Conservation (phyloP, 2,888 invertebrate species). For the Ornithoptera alexandrae region DNA sequence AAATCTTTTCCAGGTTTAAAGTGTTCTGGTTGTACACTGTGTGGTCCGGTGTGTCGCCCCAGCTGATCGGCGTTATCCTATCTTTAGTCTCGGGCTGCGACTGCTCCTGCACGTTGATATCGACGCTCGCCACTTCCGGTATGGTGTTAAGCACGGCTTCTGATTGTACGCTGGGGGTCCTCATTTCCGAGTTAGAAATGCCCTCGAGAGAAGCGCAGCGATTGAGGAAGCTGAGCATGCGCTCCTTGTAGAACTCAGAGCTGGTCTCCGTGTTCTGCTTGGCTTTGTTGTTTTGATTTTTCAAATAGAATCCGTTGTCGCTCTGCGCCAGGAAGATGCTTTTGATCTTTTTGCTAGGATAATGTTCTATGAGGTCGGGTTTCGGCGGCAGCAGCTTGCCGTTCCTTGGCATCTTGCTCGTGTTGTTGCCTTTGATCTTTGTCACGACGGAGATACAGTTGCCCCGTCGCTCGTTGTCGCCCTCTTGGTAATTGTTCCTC, state of each 20-base stretch:
- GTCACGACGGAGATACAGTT: conserved; percentile 78
- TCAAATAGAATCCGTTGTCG: conserved; percentile 67
- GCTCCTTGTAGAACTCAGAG: conserved; percentile 70
- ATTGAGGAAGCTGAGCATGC: conserved; percentile 72
- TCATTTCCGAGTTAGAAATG: conserved; percentile 56
- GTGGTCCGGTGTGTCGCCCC: conserved; percentile 70
- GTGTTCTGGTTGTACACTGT: conserved; percentile 73
- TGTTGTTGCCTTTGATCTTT: conserved; percentile 77
- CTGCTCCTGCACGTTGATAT: conserved; percentile 38
- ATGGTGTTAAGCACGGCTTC: conserved; percentile 59
- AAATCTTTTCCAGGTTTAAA: conserved; percentile 68
- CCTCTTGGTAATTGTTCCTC: conserved; percentile 80
- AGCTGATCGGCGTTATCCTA: conserved; percentile 59
- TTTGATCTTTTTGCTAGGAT: conserved; percentile 76
- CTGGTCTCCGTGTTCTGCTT: conserved; percentile 69
- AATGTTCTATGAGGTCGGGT: conserved; percentile 77
- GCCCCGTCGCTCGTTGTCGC: conserved; percentile 64
- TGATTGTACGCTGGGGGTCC: conserved; percentile 58
- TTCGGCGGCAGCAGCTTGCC: conserved; percentile 66
- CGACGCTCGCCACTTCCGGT: conserved; percentile 50
- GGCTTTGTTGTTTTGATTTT: conserved; percentile 69
- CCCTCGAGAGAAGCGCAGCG: conserved; percentile 64
- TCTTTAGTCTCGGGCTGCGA: conserved; percentile 31
- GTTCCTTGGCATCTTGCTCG: conserved; percentile 60
- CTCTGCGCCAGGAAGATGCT: conserved; percentile 72